phyloP scores from a whole-genome alignment of 2,797 vertebrate species.

The Megaceryle alcyon region DNA sequence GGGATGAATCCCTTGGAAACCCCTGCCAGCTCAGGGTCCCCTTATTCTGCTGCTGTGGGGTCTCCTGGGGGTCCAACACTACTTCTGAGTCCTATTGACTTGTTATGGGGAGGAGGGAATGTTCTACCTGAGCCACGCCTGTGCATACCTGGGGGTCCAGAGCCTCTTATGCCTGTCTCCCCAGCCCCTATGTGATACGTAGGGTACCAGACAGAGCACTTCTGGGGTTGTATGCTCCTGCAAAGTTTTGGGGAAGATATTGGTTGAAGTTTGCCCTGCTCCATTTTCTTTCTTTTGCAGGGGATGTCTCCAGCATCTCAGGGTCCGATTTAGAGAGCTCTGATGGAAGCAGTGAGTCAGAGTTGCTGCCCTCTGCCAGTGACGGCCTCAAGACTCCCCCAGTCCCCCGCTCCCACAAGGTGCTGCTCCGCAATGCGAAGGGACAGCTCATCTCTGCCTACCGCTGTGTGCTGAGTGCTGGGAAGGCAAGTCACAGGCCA shows the following conservation, averaged over 20 bases:
- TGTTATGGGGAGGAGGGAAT: not conserved
- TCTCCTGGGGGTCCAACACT: not conserved
- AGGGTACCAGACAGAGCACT: not conserved
- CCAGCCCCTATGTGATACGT: not conserved
- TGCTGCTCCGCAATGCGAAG: slow-evolving; percentile 84
- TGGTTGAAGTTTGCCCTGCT: not conserved
- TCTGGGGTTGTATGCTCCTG: fast-evolving
- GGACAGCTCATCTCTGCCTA: slow-evolving; percentile 86
- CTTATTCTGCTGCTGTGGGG: not conserved
- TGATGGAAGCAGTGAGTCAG: slow-evolving; percentile 69
- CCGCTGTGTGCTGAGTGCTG: slow-evolving; percentile 84
- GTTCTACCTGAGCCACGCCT: not conserved
- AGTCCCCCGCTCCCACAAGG: slow-evolving; percentile 72
- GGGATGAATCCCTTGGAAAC: not conserved
- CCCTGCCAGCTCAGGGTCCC: not conserved
- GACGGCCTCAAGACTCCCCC: not conserved
- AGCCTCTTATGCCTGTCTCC: not conserved
- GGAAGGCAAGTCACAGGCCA: slow-evolving; percentile 79
- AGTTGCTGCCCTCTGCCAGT: slow-evolving; percentile 16
- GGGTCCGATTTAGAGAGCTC: slow-evolving; percentile 88
- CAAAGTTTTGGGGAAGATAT: not conserved
- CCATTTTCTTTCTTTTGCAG: slow-evolving; percentile 68
- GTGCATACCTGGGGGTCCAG: not conserved
- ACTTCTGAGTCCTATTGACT: not conserved
- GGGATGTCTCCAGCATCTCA: slow-evolving; percentile 95